Base-by-base conservation (phyloP, 2,113 vertebrate genomes). In the Oryzias celebensis region DNA sequence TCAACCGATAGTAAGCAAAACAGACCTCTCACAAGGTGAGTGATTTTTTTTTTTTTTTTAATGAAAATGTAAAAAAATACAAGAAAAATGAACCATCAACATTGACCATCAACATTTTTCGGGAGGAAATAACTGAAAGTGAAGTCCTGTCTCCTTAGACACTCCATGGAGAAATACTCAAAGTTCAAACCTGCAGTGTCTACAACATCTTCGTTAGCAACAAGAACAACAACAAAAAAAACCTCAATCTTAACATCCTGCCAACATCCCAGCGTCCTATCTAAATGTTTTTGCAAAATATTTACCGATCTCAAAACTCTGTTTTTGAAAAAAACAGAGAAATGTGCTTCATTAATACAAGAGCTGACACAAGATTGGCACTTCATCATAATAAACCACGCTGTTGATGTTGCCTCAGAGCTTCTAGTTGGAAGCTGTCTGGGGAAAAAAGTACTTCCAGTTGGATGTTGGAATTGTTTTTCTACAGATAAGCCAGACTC, bases 381-480 rank as follows among this genome's bases (percentile, higher is more conserved):
- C 66, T 64, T 68, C 31, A 48, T 65, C 65, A 63, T 72, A 67
- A 72, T 56, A 56, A 51, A 58, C n/a, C n/a, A 63, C 58, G 62
- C 23, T 24, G n/a, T 58, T 62, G 60, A n/a, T 4, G 52, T 26
- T n/a, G 23, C 75, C 61, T 64, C 58, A 10, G 60, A 47, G 78
- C 65, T 43, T 65, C 16, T 62, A 49, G 46, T 62, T 88, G 82
- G 85, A 88, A 69, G 53, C 52, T 46, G 48, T 59, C 51, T 2
- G 43, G 67, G 53, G 70, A 74, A 57, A 63, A 61, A 83, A 75
- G 65, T 46, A 73, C 68, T 77, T 85, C 73, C 69, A 85, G 65
- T 79, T 85, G 71, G 85, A 87, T 54, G 16, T 14, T 18, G 52
- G 58, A 23, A 14, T 72, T 84, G 47, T 77, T 82, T 76, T 83